Base-by-base conservation (phyloP, 2,888 invertebrate genomes). In the Pseudococcus viburni region DNA sequence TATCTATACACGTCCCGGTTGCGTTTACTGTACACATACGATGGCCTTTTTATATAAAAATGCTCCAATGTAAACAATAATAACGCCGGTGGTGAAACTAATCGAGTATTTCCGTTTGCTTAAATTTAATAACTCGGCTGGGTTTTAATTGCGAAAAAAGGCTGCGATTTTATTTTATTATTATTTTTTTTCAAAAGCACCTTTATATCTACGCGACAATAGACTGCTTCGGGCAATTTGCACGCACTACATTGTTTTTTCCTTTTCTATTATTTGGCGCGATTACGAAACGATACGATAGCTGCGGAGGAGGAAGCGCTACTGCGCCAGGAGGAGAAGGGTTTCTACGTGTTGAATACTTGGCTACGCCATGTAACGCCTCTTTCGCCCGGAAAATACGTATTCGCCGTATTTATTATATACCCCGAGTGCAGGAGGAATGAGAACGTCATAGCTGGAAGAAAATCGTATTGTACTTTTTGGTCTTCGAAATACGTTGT, bases 41-140 rank as follows among this genome's bases (percentile, higher is more conserved):
- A 77, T 19, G 77, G 17, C 42, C 80, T 80, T 80, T 80, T 80
- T 33, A 80, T 80, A 80, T 33, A 33, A 80, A 80, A 80, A 80
- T 42, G 17, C 80, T 80, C 42, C 80, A 80, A 80, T 80, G 80
- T 80, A 80, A 80, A 80, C 80, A 80, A 80, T 80, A 80, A n/a
- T 42, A 80, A 42, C 39, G 42, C 39, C 80, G 80, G 19, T 19
- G 42, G 80, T 46, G 80, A 80, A 73, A 80, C 80, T 80, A 80
- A 80, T 80, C 80, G 39, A 80, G 42, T 80, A 42, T 80, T 80
- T 80, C 42, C 80, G 80, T 80, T 73, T 17, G 73, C 33, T 80
- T 80, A 80, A 80, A 80, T 80, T 80, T 80, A 80, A 80, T 80
- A 80, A 80, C 80, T 80, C 42, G 42, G 42, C 4, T 46, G 80